phyloP scores from a whole-genome alignment of 1,140 invertebrate species.

The Zaprionus tsacasi region DNA sequence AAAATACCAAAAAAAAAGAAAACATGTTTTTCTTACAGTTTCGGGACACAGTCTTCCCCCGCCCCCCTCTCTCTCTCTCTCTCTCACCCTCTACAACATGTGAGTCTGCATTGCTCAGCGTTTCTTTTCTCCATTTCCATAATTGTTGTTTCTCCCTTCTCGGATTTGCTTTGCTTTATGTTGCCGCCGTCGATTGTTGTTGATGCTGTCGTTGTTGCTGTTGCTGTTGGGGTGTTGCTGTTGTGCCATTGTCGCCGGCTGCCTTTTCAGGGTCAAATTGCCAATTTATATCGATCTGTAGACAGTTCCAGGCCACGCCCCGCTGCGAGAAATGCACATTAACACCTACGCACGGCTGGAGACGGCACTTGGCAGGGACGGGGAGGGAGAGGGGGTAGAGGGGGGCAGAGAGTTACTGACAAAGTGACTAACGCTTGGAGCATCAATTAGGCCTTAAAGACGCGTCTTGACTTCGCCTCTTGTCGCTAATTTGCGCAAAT shows the following conservation, averaged over 20 bases:
- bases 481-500: constrained; percentile 81
- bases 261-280: constrained; percentile 67
- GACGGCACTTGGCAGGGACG: constrained; percentile 7
- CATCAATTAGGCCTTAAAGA: constrained; percentile 79
- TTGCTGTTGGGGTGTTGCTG: not conserved
- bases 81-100: not conserved
- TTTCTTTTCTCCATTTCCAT: constrained; percentile 63
- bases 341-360: constrained; percentile 53
- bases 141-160: constrained; percentile 60
- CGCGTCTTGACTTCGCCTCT: constrained; percentile 60
- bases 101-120: constrained; percentile 1
- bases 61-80: constrained; percentile 4
- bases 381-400: not conserved
- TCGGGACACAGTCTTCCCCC: constrained; percentile 7
- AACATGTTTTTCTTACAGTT: constrained; percentile 47
- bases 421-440: constrained; percentile 51
- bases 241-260: constrained; percentile 20
- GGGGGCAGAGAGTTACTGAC: constrained; percentile 9
- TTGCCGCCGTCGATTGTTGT: constrained; percentile 46
- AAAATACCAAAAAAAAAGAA: constrained; percentile 55
- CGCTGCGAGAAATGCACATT: constrained; percentile 38
- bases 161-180: constrained; percentile 53
- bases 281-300: constrained; percentile 71
- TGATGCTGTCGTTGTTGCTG: constrained; percentile 18
- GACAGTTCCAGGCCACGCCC: constrained; percentile 32